A percentile compares a stretch with the other conserved stretches of the same genome.
These are phyloP conservation scores for Dasypus novemcinctus DNA, from an alignment of 2,113 vertebrate species.

Conservation along the genomic window DNA sequence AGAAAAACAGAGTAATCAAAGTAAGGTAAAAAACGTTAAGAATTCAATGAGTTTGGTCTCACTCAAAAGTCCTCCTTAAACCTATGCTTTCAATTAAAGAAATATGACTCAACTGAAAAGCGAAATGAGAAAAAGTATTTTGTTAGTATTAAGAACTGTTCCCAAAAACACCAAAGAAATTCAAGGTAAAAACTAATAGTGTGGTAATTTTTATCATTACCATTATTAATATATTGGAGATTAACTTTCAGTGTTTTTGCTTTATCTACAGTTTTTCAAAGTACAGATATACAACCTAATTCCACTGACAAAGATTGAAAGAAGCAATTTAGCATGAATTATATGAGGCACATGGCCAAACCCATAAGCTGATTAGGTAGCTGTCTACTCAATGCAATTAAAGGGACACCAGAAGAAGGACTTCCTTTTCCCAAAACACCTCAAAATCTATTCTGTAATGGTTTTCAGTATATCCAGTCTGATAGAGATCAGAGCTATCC, in stretches of 20 bases:
- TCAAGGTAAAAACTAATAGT: slow-evolving; percentile 13
- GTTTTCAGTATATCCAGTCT: not conserved
- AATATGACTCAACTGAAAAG: not conserved
- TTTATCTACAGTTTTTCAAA: not conserved
- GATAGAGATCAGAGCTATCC: not conserved
- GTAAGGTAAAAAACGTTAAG: not conserved
- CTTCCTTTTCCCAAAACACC: not conserved
- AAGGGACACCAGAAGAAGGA: not conserved
- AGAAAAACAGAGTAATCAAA: not conserved
- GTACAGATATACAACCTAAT: not conserved
- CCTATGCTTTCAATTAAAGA: not conserved
- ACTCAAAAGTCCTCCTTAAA: not conserved
- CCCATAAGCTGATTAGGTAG: not conserved
- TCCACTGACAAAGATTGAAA: not conserved
- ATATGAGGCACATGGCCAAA: not conserved
- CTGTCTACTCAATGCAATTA: not conserved
- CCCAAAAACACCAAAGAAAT: not conserved
- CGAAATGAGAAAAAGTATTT: not conserved
- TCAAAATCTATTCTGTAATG: not conserved
- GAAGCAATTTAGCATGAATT: not conserved
- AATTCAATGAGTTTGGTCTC: not conserved
- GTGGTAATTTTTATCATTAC: not conserved
- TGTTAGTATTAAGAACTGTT: not conserved
- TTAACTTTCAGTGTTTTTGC: not conserved
- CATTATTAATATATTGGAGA: not conserved